Evolutionary conservation across 2,888 invertebrate species (phyloP).

Genomic region (Xylota segnis): DNA sequence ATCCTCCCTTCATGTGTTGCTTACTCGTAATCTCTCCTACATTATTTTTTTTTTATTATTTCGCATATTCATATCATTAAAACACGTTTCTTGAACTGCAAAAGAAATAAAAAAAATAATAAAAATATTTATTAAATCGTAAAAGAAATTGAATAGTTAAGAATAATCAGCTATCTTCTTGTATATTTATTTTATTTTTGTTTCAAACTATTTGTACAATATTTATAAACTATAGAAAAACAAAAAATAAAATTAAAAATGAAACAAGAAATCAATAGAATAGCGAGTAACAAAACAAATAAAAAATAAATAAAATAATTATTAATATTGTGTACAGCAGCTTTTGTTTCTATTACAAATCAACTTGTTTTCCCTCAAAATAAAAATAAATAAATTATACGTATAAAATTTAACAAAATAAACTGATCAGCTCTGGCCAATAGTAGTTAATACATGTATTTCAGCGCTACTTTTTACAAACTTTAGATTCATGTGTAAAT

Average conservation of each 20-base stretch:
- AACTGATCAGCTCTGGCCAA: constrained; percentile 38
- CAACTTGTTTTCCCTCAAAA: constrained; percentile 4
- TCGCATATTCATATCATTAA: constrained; percentile 53
- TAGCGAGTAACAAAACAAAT: constrained; percentile 49
- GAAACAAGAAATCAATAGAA: constrained; percentile 43
- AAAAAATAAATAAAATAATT: constrained; percentile 36
- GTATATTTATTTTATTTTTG: constrained; percentile 68
- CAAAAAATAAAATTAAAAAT: constrained; percentile 23
- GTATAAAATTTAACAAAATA: background rate
- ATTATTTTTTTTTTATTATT: constrained; percentile 41
- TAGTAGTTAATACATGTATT: constrained; percentile 47
- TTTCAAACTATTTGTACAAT: constrained; percentile 72
- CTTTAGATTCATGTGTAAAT: constrained; percentile 38
- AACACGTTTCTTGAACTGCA: constrained; percentile 33
- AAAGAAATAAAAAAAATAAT: constrained; percentile 2
- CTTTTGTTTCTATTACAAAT: constrained; percentile 39
- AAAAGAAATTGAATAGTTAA: constrained; percentile 57
- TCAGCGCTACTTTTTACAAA: background rate
- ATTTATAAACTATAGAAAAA: constrained; percentile 55
- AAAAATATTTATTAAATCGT: constrained; percentile 65
- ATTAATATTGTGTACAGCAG: constrained; percentile 64
- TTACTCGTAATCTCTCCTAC: constrained; percentile 56
- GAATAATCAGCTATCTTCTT: constrained; percentile 64
- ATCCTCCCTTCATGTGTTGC: constrained; percentile 34
- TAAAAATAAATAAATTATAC: constrained; percentile 1